Evolutionary conservation across 1,140 invertebrate genomes (phyloP), one percentile per base, ranked within the genome.

Genomic region (Drosophila hydei): DNA sequence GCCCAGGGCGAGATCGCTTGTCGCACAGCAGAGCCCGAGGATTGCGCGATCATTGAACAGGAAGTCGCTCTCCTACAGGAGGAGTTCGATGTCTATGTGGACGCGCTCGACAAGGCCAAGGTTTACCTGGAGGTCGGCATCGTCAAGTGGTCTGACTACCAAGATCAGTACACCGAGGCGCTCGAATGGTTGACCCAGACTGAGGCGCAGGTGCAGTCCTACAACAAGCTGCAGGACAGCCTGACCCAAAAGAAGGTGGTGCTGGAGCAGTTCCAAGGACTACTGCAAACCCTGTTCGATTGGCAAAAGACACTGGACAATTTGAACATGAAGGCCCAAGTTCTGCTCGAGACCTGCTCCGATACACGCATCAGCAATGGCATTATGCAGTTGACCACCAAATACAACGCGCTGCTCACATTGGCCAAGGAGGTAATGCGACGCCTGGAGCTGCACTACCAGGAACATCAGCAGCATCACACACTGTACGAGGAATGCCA

Each of bases 71-170:
- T 97, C 19, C 92, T 98, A 69, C 97, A 98, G 92, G 97, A 97
- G 90, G 96, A 97, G 89, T 97, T 96, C 81, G 96, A 97, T 91
- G 95, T 94, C 63, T 97, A 97, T 79, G 94, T 96, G 92, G 95
- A 93, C 93, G 94, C 95, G 25, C 88, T 98, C 3, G 95, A 94
- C 64, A 95, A 95, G 76, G 96, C 96, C 0, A 98, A 98, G 92
- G 94, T 94, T 67, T 93, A 97, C 21, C 93, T 99, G 4, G 97
- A 99, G 92, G 93, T 95, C 61, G 97, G 96, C 69, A 97, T 98
- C 85, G 96, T 97, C 0, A 97, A 98, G 92, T 98, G 97, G 97
- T 97, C 96, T 14, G 97, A 99, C 92, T 98, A 98, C 89, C 97
- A 98, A 92, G 97, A 98, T 90, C 97, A 98, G 79, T 97, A 97